Evolutionary conservation across 1,140 invertebrate genomes (phyloP).

Genomic region (Samia ricini): DNA sequence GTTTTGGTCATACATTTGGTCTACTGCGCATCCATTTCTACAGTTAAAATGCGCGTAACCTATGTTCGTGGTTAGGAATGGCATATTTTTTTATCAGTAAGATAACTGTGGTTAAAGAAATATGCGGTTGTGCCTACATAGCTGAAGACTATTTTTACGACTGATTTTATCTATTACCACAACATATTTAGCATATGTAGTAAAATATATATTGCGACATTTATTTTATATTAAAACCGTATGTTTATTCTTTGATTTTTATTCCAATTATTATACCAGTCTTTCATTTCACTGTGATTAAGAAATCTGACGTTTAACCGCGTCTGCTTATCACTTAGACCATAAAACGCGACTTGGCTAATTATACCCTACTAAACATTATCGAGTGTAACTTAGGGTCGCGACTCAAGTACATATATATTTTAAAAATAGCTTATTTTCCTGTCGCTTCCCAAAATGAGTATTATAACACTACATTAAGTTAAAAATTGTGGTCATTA

Average conservation of each 20-base stretch:
- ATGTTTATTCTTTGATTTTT: too few species aligned
- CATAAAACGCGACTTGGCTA: conserved; percentile 52
- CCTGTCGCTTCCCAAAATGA: conserved; percentile 33
- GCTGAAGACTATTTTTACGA: neutral
- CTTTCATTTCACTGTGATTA: neutral
- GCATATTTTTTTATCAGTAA: neutral
- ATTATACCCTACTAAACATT: conserved; percentile 76
- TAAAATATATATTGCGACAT: too few species aligned
- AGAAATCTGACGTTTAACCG: neutral
- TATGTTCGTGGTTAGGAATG: neutral
- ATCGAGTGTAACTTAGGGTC: conserved; percentile 72
- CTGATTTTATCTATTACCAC: neutral
- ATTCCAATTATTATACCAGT: neutral
- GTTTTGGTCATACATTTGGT: too few species aligned
- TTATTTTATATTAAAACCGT: too few species aligned
- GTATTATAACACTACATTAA: neutral
- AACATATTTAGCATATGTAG: neutral
- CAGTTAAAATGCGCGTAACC: too few species aligned
- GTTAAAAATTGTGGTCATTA: too few species aligned
- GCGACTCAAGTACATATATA: conserved; percentile 54
- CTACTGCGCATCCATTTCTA: too few species aligned
- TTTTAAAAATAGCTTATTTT: conserved; percentile 57
- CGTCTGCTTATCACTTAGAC: conserved; percentile 31
- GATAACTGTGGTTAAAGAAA: neutral
- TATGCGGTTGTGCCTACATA: neutral